A percentile compares a stretch with the other conserved stretches of the same genome.
These are phyloP conservation scores for Spilarctia lutea DNA, from an alignment of 2,888 invertebrate species.

Conservation along the genomic window DNA sequence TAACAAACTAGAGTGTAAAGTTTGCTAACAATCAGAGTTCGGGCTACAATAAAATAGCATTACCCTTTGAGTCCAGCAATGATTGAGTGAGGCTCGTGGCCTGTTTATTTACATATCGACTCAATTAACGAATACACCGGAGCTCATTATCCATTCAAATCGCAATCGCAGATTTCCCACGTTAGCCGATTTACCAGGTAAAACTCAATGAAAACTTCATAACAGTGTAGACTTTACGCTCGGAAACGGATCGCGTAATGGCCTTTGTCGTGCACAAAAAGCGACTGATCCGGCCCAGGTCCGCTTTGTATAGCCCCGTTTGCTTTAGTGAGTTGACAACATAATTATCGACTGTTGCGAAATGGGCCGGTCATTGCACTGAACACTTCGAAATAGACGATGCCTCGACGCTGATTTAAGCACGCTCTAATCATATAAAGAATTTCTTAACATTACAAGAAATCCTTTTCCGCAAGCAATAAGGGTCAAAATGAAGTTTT, in stretches of 20 bases:
- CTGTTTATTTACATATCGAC: constrained; percentile 82
- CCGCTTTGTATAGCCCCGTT: constrained; percentile 79
- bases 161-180: constrained; percentile 77
- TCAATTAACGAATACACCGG: constrained; percentile 79
- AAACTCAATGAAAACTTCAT: constrained; percentile 82
- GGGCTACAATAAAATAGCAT: constrained; percentile 68
- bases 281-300: constrained; percentile 81
- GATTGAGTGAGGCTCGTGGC: constrained; percentile 66
- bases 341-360: constrained; percentile 78
- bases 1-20: constrained; percentile 50
- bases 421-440: constrained; percentile 55
- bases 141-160: constrained; percentile 84
- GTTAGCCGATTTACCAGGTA: constrained; percentile 78
- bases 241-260: constrained; percentile 82
- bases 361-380: constrained; percentile 73
- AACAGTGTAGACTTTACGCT: constrained; percentile 82
- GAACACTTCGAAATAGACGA: constrained; percentile 64
- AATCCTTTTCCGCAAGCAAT: constrained; percentile 30
- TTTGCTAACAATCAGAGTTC: constrained; percentile 68
- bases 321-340: constrained; percentile 81
- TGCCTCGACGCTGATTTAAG: constrained; percentile 37
- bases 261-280: constrained; percentile 83
- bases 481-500: constrained; percentile 32
- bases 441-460: constrained; percentile 46
- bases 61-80: constrained; percentile 74